phyloP scores from a whole-genome alignment of 2,888 invertebrate species.

The Crossocerus cetratus region DNA sequence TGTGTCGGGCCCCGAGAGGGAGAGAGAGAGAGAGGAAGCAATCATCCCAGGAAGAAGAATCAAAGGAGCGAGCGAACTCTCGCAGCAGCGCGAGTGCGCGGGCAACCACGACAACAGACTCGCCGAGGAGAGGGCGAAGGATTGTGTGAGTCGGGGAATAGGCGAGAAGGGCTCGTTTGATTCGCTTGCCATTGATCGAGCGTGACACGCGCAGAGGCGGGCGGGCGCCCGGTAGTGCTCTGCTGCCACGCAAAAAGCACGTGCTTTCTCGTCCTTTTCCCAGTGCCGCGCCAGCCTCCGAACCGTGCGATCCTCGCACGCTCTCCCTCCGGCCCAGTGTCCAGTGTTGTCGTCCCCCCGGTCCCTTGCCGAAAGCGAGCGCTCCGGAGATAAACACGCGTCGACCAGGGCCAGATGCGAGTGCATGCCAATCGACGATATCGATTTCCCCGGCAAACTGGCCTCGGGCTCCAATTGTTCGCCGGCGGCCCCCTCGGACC shows the following conservation, averaged over 20 bases:
- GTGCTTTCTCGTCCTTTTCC: conserved; percentile 1
- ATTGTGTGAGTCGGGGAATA: no score
- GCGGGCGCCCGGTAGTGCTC: not conserved
- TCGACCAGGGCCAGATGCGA: not conserved
- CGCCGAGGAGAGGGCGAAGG: no score
- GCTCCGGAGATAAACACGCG: not conserved
- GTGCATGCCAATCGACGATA: no score
- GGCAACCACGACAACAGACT: no score
- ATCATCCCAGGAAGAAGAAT: no score
- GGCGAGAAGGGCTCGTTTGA: no score
- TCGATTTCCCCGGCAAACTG: no score
- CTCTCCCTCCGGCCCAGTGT: not conserved
- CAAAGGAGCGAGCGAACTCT: no score
- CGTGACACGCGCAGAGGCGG: not conserved
- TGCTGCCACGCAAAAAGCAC: not conserved
- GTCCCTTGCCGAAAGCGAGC: not conserved
- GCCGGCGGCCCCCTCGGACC: no score
- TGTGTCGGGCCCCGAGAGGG: not conserved
- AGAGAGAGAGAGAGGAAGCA: not conserved
- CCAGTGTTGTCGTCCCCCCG: not conserved
- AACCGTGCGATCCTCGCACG: not conserved
- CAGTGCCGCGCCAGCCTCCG: not conserved
- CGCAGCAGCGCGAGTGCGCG: not conserved
- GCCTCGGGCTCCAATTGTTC: no score
- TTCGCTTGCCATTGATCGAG: conserved; percentile 1